Base-by-base conservation (phyloP, 2,888 invertebrate species). In the Conistra vaccinii region DNA sequence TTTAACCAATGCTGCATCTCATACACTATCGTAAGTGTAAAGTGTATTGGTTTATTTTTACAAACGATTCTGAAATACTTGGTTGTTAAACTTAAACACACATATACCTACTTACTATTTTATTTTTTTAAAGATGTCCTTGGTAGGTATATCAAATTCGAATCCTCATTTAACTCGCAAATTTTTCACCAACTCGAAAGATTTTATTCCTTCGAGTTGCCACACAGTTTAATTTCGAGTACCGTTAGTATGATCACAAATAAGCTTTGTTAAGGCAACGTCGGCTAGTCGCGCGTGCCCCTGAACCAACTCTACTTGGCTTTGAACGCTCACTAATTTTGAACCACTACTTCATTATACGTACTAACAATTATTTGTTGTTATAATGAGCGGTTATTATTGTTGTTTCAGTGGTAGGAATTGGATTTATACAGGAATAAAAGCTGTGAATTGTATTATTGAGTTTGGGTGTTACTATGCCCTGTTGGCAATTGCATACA, bases 241-340 rank as follows among this genome's bases (percentile, higher is more conserved):
- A 81, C 5, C 69, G 7, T 3, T 77, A 76, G 92, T 92, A 91
- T 62, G 39, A 75, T 65, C 63, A 55, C 89, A 92, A 93, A 94
- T 93, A 93, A 93, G 93, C 94, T 93, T 94, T 90, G 93, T 94
- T 92, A 92, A 60, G 51, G 89, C 70, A 75, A 84, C 82, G 80
- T 75, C 79, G 87, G 76, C 55, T 66, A 45, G 61, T 81, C 76
- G 83, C 85, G 82, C 85, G 82, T 83, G 79, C 81, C 80, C 69
- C 76, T 53, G 80, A 79, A 83, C 76, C 77, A 79, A 81, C 85
- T 85, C 80, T 67, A 74, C 77, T 78, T 76, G 79, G 75, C 87
- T 88, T 85, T 85, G 81, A 81, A 85, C 82, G 73, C 87, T 78
- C 88, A 89, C 91, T 91, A 90, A 92, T 92, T 91, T 88, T 74